These are phyloP conservation scores for Eulithis prunata DNA, from an alignment of 2,888 invertebrate genomes.

Conservation along the genomic window DNA sequence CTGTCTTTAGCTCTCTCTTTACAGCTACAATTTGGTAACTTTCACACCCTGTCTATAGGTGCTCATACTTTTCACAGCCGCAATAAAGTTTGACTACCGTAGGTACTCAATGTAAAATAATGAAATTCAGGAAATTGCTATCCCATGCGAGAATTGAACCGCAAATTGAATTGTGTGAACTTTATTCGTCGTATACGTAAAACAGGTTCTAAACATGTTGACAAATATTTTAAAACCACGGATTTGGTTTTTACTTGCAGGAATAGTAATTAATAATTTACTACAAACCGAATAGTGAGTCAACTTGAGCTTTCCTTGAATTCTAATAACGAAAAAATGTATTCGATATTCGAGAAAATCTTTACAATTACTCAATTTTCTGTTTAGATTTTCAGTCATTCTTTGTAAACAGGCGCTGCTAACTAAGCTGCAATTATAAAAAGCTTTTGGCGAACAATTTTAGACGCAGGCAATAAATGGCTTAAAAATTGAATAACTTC, in stretches of 20 bases:
- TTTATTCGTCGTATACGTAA: constrained; percentile 11
- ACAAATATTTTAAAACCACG: not conserved
- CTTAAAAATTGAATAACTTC: not conserved
- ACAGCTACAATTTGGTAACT: no score
- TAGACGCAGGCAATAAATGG: not conserved
- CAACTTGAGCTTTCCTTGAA: no score
- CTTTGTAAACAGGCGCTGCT: not conserved
- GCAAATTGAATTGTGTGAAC: constrained; percentile 19
- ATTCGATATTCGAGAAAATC: no score
- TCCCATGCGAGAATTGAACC: constrained; percentile 10
- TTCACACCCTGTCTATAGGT: not conserved
- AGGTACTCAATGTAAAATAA: constrained; percentile 15
- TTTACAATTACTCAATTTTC: not conserved
- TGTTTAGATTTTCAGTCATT: not conserved
- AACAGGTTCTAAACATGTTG: constrained; percentile 10
- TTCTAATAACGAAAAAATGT: no score
- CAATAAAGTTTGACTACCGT: constrained; percentile 1
- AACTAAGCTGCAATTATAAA: not conserved
- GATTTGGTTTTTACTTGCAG: constrained; percentile 9
- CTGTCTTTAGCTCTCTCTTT: no score
- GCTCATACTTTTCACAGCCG: not conserved
- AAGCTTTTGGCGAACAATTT: not conserved
- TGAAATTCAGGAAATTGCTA: constrained; percentile 14
- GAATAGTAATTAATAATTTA: not conserved
- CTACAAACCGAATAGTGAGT: not conserved